phyloP scores from a whole-genome alignment of 2,888 invertebrate species.

The Stomorhina lunata region DNA sequence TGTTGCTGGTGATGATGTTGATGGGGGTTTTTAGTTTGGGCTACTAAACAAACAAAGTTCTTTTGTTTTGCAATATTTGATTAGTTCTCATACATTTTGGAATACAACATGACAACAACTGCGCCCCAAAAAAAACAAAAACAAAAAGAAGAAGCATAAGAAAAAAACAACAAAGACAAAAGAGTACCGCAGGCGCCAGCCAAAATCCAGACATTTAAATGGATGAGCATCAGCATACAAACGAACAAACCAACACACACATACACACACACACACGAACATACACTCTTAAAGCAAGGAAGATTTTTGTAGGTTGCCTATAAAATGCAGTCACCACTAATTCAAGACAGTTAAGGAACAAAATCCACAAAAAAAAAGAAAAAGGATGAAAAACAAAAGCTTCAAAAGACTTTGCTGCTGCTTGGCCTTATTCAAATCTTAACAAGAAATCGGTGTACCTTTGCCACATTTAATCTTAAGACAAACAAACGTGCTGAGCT shows the following conservation, averaged over 20 bases:
- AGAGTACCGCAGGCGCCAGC: constrained; percentile 79
- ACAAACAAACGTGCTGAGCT: constrained; percentile 43
- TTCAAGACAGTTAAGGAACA: constrained; percentile 29
- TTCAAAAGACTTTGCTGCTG: constrained; percentile 57
- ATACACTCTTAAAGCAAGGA: no score
- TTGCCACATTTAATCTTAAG: constrained; percentile 67
- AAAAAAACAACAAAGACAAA: constrained; percentile 73
- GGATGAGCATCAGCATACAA: constrained; percentile 67
- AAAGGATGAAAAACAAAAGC: constrained; percentile 57
- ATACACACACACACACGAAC: no score
- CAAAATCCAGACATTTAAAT: constrained; percentile 69
- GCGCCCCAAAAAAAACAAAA: constrained; percentile 46
- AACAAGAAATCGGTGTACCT: constrained; percentile 76
- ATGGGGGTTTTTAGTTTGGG: no score
- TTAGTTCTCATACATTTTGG: constrained; percentile 75
- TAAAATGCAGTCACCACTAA: constrained; percentile 53
- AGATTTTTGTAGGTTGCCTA: no score
- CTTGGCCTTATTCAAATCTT: constrained; percentile 78
- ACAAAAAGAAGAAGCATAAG: constrained; percentile 4
- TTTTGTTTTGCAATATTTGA: constrained; percentile 75
- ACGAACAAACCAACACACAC: constrained; percentile 28
- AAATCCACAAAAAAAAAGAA: constrained; percentile 22
- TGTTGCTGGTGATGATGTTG: background rate
- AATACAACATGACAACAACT: constrained; percentile 64
- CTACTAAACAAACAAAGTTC: constrained; percentile 67